Evolutionary conservation across 2,113 vertebrate genomes (phyloP).

Genomic region (Tenrec ecaudatus): DNA sequence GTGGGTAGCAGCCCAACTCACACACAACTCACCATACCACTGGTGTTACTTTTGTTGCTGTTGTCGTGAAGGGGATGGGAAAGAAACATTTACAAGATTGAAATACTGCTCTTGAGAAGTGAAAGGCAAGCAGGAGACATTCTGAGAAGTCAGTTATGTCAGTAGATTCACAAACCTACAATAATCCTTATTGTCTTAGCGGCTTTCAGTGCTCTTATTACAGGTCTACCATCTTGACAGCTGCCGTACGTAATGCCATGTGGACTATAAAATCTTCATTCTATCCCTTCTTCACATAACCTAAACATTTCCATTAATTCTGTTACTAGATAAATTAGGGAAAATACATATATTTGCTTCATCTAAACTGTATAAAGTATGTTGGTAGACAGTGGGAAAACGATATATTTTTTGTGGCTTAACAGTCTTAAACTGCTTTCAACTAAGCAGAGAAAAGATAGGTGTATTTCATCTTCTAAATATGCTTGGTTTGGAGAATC

Average conservation of each 20-base stretch:
- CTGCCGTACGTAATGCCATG: background rate
- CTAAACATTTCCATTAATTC: slow-evolving; percentile 24
- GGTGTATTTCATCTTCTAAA: background rate
- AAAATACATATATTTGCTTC: slow-evolving; percentile 24
- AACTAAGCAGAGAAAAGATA: background rate
- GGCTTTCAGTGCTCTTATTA: no score
- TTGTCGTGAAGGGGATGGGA: background rate
- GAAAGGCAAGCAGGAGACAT: background rate
- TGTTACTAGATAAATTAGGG: slow-evolving; percentile 11
- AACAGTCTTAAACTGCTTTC: background rate
- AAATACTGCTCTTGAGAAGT: background rate
- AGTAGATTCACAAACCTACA: background rate
- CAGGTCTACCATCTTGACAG: background rate
- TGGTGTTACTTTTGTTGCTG: no score
- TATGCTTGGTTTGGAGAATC: background rate
- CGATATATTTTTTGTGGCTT: background rate
- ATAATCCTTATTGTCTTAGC: no score
- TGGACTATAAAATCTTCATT: background rate
- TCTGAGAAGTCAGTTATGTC: background rate
- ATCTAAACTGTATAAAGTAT: slow-evolving; percentile 38
- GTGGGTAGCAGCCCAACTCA: no score
- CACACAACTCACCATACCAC: no score
- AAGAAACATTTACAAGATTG: background rate
- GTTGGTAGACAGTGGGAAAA: slow-evolving; percentile 2
- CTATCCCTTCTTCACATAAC: background rate